Percentiles rank a stretch among this genome's conserved stretches.
phyloP scores from a whole-genome alignment of 2,888 invertebrate genomes.

The Philopedon plagiatum region DNA sequence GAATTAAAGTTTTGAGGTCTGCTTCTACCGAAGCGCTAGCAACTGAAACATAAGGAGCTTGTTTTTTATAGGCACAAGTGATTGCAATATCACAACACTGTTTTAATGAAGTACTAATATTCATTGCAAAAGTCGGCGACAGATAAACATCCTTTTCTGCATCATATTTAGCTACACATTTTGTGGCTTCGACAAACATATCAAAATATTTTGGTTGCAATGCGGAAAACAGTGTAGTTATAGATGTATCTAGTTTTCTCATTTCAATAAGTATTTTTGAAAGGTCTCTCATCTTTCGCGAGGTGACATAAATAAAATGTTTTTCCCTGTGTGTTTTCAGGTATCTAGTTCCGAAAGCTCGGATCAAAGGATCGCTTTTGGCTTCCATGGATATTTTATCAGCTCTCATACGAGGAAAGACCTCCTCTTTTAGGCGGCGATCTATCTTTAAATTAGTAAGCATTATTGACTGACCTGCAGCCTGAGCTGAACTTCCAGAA shows the following conservation, averaged over 20 bases:
- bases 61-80: constrained; percentile 46
- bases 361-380: constrained; percentile 45
- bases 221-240: constrained; percentile 25
- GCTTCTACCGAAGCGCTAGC: constrained; percentile 47
- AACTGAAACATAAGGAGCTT: constrained; percentile 18
- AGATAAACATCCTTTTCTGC: constrained; percentile 21
- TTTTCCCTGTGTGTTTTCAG: constrained; percentile 46
- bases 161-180: constrained; percentile 40
- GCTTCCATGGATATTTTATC: constrained; percentile 39
- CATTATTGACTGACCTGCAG: constrained; percentile 22
- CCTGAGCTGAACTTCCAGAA: constrained; percentile 19
- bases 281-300: constrained; percentile 48
- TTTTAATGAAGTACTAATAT: constrained; percentile 47
- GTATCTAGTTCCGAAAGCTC: constrained; percentile 47
- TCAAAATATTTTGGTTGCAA: constrained; percentile 42
- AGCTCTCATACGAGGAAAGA: constrained; percentile 1
- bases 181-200: constrained; percentile 36
- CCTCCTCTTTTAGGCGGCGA: neutral
- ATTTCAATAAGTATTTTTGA: constrained; percentile 29
- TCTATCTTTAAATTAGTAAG: constrained; percentile 25
- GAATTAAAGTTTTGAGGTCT: constrained; percentile 52
- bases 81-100: constrained; percentile 44
- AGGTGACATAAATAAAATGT: constrained; percentile 42
- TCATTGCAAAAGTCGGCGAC: constrained; percentile 43
- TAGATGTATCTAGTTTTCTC: constrained; percentile 23